Percentiles rank a stretch among this genome's conserved stretches.
Evolutionary conservation across 2,113 vertebrate genomes (phyloP).

Genomic region (Ammospiza nelsoni): DNA sequence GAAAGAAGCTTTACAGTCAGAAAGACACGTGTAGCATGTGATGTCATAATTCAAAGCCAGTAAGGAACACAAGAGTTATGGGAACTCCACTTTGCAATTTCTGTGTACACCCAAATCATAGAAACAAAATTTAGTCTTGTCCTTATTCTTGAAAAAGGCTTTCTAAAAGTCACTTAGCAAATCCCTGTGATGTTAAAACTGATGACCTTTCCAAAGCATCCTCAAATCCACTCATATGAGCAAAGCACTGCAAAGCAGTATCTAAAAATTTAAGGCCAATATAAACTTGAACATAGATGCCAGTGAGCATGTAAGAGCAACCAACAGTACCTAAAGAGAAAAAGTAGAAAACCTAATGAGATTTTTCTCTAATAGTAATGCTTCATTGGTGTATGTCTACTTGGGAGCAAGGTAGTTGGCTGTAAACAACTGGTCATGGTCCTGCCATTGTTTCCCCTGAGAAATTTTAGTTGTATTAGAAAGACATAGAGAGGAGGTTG

Average conservation of each 20-base stretch:
- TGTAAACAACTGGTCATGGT: neutral
- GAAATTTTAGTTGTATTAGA: neutral
- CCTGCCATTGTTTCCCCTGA: rapidly evolving
- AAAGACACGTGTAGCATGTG: rapidly evolving
- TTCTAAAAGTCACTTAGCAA: neutral
- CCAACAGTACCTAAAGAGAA: neutral
- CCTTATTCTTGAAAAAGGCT: neutral
- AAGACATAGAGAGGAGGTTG: neutral
- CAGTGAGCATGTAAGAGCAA: neutral
- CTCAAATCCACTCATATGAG: neutral
- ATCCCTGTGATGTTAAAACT: neutral
- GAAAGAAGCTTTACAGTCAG: neutral
- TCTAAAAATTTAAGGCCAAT: neutral
- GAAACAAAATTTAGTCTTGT: neutral
- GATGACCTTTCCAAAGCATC: neutral
- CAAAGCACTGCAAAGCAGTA: neutral
- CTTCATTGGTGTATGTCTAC: neutral
- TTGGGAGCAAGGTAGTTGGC: neutral
- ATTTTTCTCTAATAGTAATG: neutral
- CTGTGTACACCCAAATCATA: neutral
- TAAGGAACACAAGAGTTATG: neutral
- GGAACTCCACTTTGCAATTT: neutral
- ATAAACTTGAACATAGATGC: neutral
- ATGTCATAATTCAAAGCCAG: neutral
- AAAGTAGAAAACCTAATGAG: neutral